Evolutionary conservation across 2,797 vertebrate genomes (phyloP).

Genomic region (Buphagus erythrorhynchus): DNA sequence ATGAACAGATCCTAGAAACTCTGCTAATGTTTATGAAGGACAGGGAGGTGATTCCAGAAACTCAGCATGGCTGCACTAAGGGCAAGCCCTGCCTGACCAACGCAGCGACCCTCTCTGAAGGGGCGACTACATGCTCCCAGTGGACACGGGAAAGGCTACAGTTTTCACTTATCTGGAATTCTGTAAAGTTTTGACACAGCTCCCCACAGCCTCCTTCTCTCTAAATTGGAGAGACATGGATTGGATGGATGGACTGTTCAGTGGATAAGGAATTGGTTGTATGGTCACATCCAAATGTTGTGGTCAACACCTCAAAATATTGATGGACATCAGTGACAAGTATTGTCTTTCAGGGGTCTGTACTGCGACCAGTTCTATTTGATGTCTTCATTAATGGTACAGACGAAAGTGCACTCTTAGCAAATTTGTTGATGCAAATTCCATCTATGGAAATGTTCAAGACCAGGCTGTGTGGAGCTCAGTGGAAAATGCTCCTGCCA

Average conservation of each 20-base stretch:
- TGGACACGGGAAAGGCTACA: not conserved
- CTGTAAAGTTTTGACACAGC: not conserved
- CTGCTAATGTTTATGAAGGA: not conserved
- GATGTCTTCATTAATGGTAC: not conserved
- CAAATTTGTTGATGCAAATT: not conserved
- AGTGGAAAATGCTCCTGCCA: not conserved
- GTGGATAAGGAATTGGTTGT: no score
- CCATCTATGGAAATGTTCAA: not conserved
- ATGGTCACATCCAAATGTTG: rapidly evolving
- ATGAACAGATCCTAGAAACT: no score
- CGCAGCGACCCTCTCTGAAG: not conserved
- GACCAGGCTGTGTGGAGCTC: not conserved
- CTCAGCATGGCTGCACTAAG: not conserved
- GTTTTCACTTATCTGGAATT: not conserved
- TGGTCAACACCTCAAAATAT: not conserved
- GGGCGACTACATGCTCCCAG: not conserved
- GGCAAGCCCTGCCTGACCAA: not conserved
- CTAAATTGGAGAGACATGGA: not conserved
- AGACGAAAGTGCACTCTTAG: not conserved
- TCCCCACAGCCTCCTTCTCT: not conserved
- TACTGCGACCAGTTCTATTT: not conserved
- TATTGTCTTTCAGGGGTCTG: not conserved
- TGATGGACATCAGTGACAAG: not conserved
- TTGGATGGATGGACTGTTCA: not conserved
- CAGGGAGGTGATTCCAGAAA: not conserved